Conservation (phyloP, 2,888 invertebrate species). For the Melanotus villosus region DNA sequence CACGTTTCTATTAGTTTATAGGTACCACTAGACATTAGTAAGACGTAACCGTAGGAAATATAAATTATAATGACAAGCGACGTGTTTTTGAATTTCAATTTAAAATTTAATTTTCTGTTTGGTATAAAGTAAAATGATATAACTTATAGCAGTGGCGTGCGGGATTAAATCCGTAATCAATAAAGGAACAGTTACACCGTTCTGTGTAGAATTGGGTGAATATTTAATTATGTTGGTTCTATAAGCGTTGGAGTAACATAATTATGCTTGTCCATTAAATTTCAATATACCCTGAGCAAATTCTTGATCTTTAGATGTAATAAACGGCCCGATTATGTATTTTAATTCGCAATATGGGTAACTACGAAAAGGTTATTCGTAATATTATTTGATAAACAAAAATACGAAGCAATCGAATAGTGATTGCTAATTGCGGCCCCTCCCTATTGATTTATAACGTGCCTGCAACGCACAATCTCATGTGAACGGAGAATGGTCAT, state of each 20-base stretch:
- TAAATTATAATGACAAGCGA: background rate
- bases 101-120: constrained; percentile 17
- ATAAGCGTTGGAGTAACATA: constrained; percentile 19
- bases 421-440: constrained; percentile 46
- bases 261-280: constrained; percentile 18
- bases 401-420: constrained; percentile 34
- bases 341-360: background rate
- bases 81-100: background rate
- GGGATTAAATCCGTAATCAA: constrained; percentile 13
- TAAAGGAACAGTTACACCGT: constrained; percentile 12
- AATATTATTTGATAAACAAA: constrained; percentile 16
- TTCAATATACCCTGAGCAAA: constrained; percentile 17
- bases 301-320: constrained; percentile 6
- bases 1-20: constrained; percentile 36
- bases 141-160: background rate
- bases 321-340: background rate
- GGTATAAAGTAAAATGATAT: constrained; percentile 1
- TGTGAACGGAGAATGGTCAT: constrained; percentile 56
- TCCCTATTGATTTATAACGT: constrained; percentile 48
- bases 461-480: constrained; percentile 54
- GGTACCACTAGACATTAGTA: background rate
- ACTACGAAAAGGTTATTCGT: constrained; percentile 17
- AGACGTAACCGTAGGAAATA: background rate
- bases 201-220: constrained; percentile 18
- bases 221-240: constrained; percentile 25